Evolutionary conservation across 2,888 invertebrate species (phyloP).

Genomic region (Glyphotaelius pellucidus): DNA sequence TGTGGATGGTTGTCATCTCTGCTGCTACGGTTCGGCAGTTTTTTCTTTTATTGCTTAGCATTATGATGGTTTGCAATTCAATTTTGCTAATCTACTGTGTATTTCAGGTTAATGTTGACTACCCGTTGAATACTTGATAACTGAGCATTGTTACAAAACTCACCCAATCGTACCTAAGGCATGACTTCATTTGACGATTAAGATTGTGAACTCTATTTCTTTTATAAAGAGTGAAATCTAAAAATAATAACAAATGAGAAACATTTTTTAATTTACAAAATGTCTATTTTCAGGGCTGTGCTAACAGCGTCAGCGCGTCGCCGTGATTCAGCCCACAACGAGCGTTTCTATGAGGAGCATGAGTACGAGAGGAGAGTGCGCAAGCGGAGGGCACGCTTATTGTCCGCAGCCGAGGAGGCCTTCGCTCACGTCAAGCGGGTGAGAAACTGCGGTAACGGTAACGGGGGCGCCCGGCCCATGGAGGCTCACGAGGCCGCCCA

Average conservation of each 20-base stretch:
- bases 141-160: background rate
- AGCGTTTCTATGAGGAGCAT: constrained; percentile 98
- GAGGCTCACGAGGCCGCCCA: constrained; percentile 98
- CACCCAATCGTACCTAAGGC: too few species aligned
- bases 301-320: constrained; percentile 82
- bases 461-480: constrained; percentile 89
- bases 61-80: too few species aligned
- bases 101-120: too few species aligned
- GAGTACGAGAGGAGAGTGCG: constrained; percentile 96
- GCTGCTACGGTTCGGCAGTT: too few species aligned
- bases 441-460: constrained; percentile 72
- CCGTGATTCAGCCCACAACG: constrained; percentile 95
- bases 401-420: constrained; percentile 97
- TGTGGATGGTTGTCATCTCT: too few species aligned
- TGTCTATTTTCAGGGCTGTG: constrained; percentile 56
- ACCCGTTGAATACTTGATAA: background rate
- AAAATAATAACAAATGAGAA: background rate
- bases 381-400: constrained; percentile 92
- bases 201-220: background rate
- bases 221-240: background rate
- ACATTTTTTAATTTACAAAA: background rate
- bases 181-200: background rate
- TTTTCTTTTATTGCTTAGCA: too few species aligned
- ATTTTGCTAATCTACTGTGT: too few species aligned
- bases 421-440: constrained; percentile 97